Evolutionary conservation across 2,888 invertebrate species (phyloP), one percentile per base, ranked within the genome.

Genomic region (Philopedon plagiatum): DNA sequence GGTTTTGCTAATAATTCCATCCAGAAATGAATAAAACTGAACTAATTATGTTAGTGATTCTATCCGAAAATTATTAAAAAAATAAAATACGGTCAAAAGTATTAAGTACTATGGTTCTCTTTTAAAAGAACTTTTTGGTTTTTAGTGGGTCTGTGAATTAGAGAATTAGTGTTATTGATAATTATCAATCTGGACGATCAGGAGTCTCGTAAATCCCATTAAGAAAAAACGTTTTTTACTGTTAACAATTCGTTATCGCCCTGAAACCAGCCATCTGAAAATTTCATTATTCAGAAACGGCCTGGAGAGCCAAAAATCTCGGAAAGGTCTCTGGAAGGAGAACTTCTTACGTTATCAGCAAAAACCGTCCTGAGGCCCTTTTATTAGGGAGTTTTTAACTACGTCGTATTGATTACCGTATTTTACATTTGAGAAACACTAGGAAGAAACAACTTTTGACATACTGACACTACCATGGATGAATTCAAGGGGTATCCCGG

Each of bases 221-320:
- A 44, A 18, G 4, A 18, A 44, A 41, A 44, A 44, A 2, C 44
- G 1, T 9, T 19, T 44, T 44, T 21, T 44, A 7, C 8, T 7
- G 19, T 44, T 19, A 44, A 18, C 44, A 44, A 44, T 11, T 39
- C 26, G 54, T 23, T 41, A 54, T 41, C 54, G 23, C 34, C 41
- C 54, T 23, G 23, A 26, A 44, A 54, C 26, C 64, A 64, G 54
- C 37, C 54, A 18, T 37, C 64, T 54, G 64, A 56, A 41, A 64
- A 64, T 64, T 64, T 64, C 51, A 64, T 64, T 64, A 64, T 64
- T 64, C 64, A 64, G 39, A 54, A 54, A 37, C 54, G 54, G 29
- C 29, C 39, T 51, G 19, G 39, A 44, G 19, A n/a, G n/a, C 44
- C 21, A 58, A 58, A 58, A 58, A 39, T 54, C 32, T 56, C 39